phyloP scores from a whole-genome alignment of 2,888 invertebrate genomes.

The Rhagophthalmus giganteus region DNA sequence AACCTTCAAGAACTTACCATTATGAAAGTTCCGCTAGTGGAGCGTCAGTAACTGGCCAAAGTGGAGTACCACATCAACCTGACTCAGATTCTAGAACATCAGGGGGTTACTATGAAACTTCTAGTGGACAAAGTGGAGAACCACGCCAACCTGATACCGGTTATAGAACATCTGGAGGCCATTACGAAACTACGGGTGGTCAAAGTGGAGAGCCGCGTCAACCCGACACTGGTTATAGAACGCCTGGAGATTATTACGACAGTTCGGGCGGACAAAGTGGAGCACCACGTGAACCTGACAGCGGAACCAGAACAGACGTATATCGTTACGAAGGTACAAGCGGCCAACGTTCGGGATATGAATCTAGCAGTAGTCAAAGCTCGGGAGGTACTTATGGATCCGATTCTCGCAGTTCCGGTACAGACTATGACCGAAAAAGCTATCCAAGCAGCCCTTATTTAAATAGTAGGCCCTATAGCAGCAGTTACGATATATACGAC shows the following conservation, averaged over 20 bases:
- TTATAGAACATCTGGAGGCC: not conserved
- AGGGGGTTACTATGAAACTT: too few species aligned
- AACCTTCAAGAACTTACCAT: not conserved
- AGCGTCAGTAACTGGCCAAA: not conserved
- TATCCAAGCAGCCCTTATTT: conserved; percentile 46
- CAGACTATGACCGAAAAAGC: conserved; percentile 37
- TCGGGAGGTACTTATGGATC: conserved; percentile 1
- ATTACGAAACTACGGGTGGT: not conserved
- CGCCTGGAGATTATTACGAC: not conserved
- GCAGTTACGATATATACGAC: conserved; percentile 58
- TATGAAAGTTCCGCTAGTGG: not conserved
- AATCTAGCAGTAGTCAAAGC: not conserved
- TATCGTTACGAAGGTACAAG: conserved; percentile 1
- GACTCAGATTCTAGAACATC: conserved; percentile 26
- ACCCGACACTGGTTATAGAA: too few species aligned
- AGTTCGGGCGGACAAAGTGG: not conserved
- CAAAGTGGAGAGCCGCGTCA: not conserved
- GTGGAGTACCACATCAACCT: not conserved
- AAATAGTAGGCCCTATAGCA: conserved; percentile 49
- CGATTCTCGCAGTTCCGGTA: conserved; percentile 44
- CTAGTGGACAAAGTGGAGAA: conserved; percentile 38
- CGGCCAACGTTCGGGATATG: not conserved
- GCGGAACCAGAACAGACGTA: not conserved
- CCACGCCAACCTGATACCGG: not conserved
- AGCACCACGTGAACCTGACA: not conserved